phyloP scores from a whole-genome alignment of 2,113 vertebrate genomes.

The Caloenas nicobarica region DNA sequence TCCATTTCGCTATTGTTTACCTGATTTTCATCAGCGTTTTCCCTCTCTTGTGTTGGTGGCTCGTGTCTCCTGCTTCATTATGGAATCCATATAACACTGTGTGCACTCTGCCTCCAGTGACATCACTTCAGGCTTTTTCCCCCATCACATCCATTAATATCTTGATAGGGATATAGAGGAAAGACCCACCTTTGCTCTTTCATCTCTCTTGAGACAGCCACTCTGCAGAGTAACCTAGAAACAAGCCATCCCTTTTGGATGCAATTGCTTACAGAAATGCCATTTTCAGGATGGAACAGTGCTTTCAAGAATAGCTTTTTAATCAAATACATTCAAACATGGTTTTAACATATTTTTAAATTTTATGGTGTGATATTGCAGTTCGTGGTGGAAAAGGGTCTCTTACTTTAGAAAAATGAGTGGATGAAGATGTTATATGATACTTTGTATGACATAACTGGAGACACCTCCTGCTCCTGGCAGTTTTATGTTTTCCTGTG shows the following conservation, averaged over 20 bases:
- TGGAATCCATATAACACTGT: neutral
- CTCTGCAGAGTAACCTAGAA: conserved; percentile 41
- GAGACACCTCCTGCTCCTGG: neutral
- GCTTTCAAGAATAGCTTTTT: neutral
- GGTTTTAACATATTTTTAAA: neutral
- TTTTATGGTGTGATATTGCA: neutral
- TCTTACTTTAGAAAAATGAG: neutral
- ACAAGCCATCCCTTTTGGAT: neutral
- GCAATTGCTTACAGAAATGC: neutral
- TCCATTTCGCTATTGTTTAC: neutral
- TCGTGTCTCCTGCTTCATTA: neutral
- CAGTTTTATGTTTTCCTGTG: conserved; percentile 19
- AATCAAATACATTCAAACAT: neutral
- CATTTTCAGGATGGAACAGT: neutral
- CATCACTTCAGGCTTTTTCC: conserved; percentile 32
- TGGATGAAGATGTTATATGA: neutral
- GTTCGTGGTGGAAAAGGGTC: neutral
- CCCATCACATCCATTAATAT: conserved; percentile 34
- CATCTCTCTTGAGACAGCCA: conserved; percentile 2
- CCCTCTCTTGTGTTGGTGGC: neutral
- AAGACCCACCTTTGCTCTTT: conserved; percentile 43
- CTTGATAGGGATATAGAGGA: conserved; percentile 18
- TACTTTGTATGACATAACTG: neutral
- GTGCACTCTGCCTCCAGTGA: conserved; percentile 7
- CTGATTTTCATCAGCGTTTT: conserved; percentile 3